Evolutionary conservation across 2,113 vertebrate species (phyloP), one percentile per base, ranked within the genome.

Genomic region (Lucifuga dentata): DNA sequence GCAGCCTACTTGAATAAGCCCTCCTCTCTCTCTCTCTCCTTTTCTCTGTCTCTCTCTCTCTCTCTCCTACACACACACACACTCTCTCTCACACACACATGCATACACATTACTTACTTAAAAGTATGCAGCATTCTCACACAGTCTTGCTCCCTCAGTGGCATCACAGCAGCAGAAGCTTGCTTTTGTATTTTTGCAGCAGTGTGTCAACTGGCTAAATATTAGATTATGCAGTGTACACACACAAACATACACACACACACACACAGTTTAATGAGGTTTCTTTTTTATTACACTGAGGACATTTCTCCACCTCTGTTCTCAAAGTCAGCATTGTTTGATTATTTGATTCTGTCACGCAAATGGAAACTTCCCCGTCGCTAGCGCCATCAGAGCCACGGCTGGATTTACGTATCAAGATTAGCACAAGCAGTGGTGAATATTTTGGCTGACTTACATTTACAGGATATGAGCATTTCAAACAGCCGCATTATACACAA

Each of bases 1-100:
- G 51, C 33, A 46, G 66, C 56, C 78, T 65, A 32, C 52, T 33
- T 49, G 46, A 66, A 75, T 65, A 68, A 57, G 36, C 59, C 59
- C 44, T 59, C 44, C 52, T 73, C 59, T 68, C 46, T 71, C 40
- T 1, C 17, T 11, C 51, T 46, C 35, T 56, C 10, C 43, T 2
- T 19, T 13, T n/a, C 38, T n/a, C 38, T 2, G 12, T n/a, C 8
- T n/a, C 26, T 11, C 48, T 7, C 38, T 3, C 13, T 15, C 38
- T n/a, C 38, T 13, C 19, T 17, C 33, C 21, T 17, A 21, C 33
- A 21, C 33, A 39, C 52, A 39, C 52, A 21, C 51, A 36, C 26
- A 29, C 7, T 5, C 26, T 5, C 7, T 29, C 26, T 5, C 58
- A 65, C 13, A 33, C 17, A 41, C 29, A 19, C 43, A 73, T 24